Evolutionary conservation across 2,888 invertebrate genomes (phyloP).

Genomic region (Desoria tigrina): DNA sequence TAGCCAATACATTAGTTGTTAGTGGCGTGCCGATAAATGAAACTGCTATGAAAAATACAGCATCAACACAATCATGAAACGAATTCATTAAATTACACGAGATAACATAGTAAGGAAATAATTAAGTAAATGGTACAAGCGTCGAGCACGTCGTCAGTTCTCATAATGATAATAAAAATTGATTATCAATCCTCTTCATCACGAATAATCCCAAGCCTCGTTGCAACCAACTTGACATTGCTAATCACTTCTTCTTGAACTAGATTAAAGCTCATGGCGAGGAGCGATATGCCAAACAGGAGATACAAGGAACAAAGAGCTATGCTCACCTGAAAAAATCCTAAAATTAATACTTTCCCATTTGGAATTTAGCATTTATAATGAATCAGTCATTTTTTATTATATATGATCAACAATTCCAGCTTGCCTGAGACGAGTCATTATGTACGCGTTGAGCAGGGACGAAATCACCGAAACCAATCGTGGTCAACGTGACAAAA

Average conservation of each 20-base stretch:
- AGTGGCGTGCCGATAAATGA: too few species aligned
- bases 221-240: constrained; percentile 81
- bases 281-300: constrained; percentile 86
- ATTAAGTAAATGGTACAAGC: too few species aligned
- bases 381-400: background rate
- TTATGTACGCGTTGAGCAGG: constrained; percentile 30
- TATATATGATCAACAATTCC: background rate
- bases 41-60: too few species aligned
- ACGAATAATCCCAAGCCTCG: constrained; percentile 83
- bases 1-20: too few species aligned
- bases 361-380: background rate
- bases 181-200: constrained; percentile 62
- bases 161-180: background rate
- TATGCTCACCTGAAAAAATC: constrained; percentile 65
- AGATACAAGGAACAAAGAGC: constrained; percentile 89
- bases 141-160: too few species aligned
- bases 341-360: background rate
- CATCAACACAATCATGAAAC: too few species aligned
- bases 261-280: constrained; percentile 95
- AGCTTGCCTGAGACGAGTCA: constrained; percentile 29
- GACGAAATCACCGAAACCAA: constrained; percentile 59
- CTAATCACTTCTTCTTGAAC: constrained; percentile 91
- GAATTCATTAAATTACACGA: too few species aligned
- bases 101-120: too few species aligned
- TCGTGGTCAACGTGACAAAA: constrained; percentile 89